Base-by-base conservation (phyloP, 2,113 vertebrate species). In the Columbina picui region DNA sequence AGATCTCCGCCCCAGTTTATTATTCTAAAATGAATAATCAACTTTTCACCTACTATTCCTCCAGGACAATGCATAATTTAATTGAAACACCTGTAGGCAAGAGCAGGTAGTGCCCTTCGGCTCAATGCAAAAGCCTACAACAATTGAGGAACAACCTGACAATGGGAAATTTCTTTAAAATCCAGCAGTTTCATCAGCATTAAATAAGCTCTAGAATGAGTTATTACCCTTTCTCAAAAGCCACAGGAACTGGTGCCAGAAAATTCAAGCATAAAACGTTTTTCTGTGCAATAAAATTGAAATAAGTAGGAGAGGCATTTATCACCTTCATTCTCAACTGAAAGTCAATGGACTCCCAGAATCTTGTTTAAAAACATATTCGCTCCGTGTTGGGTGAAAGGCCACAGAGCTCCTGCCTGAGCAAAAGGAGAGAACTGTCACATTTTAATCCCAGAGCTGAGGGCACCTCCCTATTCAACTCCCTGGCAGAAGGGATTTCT, bases 211-310 rank as follows among this genome's bases (percentile, higher is more conserved):
- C 55, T n/a, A 59, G 67, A 95, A 69, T 84, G 81, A 94, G 52
- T 85, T 94, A 85, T 45, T 84, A 71, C 75, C 43, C 73, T 38
- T 80, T 90, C 85, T 93, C 78, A 82, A 91, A 96, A 95, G 65
- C 52, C 61, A 67, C 20, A 27, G 71, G 81, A 85, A 84, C 52
- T 10, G 25, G 47, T 86, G 63, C 89, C 65, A 90, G 79, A 95
- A 90, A 91, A 80, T 29, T 74, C 64, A 91, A 90, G 69, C 68
- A 84, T 65, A 84, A 90, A 94, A 52, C 5, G 11, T 65, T 88
- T 82, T 80, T 63, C 67, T 71, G 47, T 81, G 71, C 56, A 74
- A 74, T 86, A 93, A 94, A 96, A 91, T 68, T 47, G 63, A 76
- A 92, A 64, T 86, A 86, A 59, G 77, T 25, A 91, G 89, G 67